Evolutionary conservation across 2,797 vertebrate species (phyloP).

Genomic region (Sebastes dallii): DNA sequence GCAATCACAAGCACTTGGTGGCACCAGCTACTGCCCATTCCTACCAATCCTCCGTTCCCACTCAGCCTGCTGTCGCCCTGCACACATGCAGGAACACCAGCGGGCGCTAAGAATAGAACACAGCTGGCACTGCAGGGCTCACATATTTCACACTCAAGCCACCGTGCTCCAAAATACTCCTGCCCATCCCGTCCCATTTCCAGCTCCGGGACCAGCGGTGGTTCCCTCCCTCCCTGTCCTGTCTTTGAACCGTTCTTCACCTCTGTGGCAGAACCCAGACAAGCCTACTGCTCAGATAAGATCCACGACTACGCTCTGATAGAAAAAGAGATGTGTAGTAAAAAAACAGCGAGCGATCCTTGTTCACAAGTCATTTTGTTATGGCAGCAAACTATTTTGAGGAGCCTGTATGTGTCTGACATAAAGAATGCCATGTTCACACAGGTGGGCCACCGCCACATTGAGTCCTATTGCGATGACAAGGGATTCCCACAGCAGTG

Average conservation of each 20-base stretch:
- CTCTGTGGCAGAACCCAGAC: slow-evolving; percentile 58
- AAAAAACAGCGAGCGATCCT: slow-evolving; percentile 53
- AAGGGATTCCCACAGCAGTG: slow-evolving; percentile 65
- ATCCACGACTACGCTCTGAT: slow-evolving; percentile 55
- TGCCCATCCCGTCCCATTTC: slow-evolving; percentile 69
- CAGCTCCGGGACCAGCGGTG: slow-evolving; percentile 63
- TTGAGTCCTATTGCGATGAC: slow-evolving; percentile 56
- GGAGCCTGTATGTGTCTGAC: slow-evolving; percentile 16
- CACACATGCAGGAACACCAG: slow-evolving; percentile 73
- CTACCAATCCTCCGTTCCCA: slow-evolving; percentile 65
- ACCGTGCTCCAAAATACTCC: slow-evolving; percentile 74
- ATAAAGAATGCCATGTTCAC: slow-evolving; percentile 32
- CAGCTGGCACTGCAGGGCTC: slow-evolving; percentile 82
- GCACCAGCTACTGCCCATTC: slow-evolving; percentile 53
- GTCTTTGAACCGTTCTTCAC: slow-evolving; percentile 76
- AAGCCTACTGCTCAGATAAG: slow-evolving; percentile 61
- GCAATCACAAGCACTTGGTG: slow-evolving; percentile 45
- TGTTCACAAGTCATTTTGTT: slow-evolving; percentile 54
- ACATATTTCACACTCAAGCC: slow-evolving; percentile 83
- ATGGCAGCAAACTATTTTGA: slow-evolving; percentile 7
- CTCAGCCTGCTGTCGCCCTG: slow-evolving; percentile 72
- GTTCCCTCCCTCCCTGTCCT: slow-evolving; percentile 28
- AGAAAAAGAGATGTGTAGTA: slow-evolving; percentile 40
- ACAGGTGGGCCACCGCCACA: slow-evolving; percentile 37
- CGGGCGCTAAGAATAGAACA: slow-evolving; percentile 82